Base-by-base conservation (phyloP, 2,888 invertebrate species). In the Agapostemon virescens region DNA sequence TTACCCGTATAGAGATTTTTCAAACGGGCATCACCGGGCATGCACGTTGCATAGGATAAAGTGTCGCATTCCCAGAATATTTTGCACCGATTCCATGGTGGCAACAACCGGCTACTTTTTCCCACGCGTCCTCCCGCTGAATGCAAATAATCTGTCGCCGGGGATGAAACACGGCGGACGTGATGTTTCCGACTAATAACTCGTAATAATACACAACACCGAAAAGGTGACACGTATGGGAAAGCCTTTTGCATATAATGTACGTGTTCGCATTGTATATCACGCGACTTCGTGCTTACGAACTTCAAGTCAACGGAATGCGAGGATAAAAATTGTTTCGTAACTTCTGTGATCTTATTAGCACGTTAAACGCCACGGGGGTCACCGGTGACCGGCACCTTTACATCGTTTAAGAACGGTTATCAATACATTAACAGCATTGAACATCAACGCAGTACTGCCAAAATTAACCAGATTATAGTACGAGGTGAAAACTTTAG, bases 151-250 rank as follows among this genome's bases (percentile, higher is more conserved):
- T 77, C 61, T 23, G 52, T n/a, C 66, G 26, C 11, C 33, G 38
- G 23, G 17, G 23, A 26, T 73, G 68, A 45, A 72, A 78, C 73
- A 70, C 72, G 42, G 17, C 45, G 75, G 36, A 69, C 81, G 78
- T 79, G 81, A 81, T 58, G 76, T 74, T 72, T 52, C 72, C 52
- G 61, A 74, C 78, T 76, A 84, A 84, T 81, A 81, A 75, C 74
- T 30, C 71, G 75, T 52, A 75, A 76, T 84, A 81, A 84, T 77
- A 68, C 73, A 17, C 64, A 55, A n/a, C 40, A 13, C 58, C 67
- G 69, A 73, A 79, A 84, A 79, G 58, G 30, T 61, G 76, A 75
- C 79, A 69, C 75, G 83, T 79, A 42, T 63, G 23, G 42, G 33
- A 71, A 20, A 73, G 26, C 67, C 58, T 74, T 69, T 83, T 75